phyloP scores from a whole-genome alignment of 2,888 invertebrate genomes.

The Latrodectus elegans region DNA sequence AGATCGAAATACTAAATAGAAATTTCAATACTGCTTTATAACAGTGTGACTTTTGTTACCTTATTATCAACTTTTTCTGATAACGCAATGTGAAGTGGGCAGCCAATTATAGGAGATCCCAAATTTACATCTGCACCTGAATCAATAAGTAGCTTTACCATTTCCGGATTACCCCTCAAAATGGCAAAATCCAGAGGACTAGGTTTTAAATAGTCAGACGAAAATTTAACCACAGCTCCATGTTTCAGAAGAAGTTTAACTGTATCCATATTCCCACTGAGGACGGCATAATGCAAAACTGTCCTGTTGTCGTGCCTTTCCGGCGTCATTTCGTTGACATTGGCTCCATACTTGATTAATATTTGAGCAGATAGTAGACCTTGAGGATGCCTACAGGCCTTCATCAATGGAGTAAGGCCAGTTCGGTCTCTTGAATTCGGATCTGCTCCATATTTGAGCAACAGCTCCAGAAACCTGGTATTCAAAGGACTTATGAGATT shows the following conservation, averaged over 20 bases:
- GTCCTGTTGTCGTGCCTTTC: slow-evolving; percentile 88
- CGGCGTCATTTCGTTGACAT: slow-evolving; percentile 89
- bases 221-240: slow-evolving; percentile 83
- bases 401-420: slow-evolving; percentile 93
- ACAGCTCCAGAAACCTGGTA: slow-evolving; percentile 85
- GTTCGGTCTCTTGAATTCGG: slow-evolving; percentile 90
- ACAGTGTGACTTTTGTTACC: slow-evolving; percentile 55
- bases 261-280: slow-evolving; percentile 83
- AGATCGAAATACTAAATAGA: too few relatives aligned
- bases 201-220: slow-evolving; percentile 81
- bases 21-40: too few relatives aligned
- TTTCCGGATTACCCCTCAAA: slow-evolving; percentile 83
- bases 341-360: slow-evolving; percentile 86
- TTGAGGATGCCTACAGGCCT: slow-evolving; percentile 86
- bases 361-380: slow-evolving; percentile 85
- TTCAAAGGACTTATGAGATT: slow-evolving; percentile 87
- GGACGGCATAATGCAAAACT: slow-evolving; percentile 90
- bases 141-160: slow-evolving; percentile 78
- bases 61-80: slow-evolving; percentile 83
- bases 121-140: slow-evolving; percentile 86
- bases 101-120: slow-evolving; percentile 86
- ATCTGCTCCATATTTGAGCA: slow-evolving; percentile 89
- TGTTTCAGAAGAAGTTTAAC: slow-evolving; percentile 87
- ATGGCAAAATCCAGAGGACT: slow-evolving; percentile 90
- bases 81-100: slow-evolving; percentile 85